Percentiles rank a stretch among this genome's conserved stretches.
Evolutionary conservation across 2,888 invertebrate species (phyloP).

Genomic region (Stictocephala bisonia): DNA sequence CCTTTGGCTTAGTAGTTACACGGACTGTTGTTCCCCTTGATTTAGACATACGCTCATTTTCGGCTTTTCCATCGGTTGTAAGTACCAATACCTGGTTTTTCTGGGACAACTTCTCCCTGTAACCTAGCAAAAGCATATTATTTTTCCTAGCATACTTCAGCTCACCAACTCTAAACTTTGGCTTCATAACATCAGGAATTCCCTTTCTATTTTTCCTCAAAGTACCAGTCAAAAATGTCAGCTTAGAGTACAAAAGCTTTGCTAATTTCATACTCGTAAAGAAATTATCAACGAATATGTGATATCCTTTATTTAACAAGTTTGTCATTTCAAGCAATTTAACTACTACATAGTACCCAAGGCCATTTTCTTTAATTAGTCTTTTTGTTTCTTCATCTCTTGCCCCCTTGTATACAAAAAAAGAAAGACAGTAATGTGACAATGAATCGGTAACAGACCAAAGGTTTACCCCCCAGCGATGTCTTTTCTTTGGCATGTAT

Average conservation of each 20-base stretch:
- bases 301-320: constrained; percentile 30
- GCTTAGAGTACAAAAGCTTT: constrained; percentile 25
- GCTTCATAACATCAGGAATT: constrained; percentile 12
- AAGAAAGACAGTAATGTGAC: constrained; percentile 29
- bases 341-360: constrained; percentile 23
- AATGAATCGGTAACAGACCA: constrained; percentile 37
- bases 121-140: constrained; percentile 21
- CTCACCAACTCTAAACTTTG: constrained; percentile 30
- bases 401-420: constrained; percentile 39
- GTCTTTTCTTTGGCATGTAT: constrained; percentile 41
- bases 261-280: constrained; percentile 28
- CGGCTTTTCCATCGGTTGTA: constrained; percentile 13
- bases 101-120: constrained; percentile 19
- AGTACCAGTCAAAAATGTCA: constrained; percentile 30
- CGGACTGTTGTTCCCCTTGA: background rate
- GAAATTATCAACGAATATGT: constrained; percentile 23
- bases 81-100: constrained; percentile 31
- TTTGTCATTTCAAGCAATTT: constrained; percentile 21
- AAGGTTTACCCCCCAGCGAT: constrained; percentile 41
- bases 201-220: constrained; percentile 21
- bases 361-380: constrained; percentile 26
- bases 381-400: constrained; percentile 2
- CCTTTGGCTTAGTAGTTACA: background rate
- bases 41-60: background rate
- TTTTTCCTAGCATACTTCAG: constrained; percentile 37